Base-by-base conservation (phyloP, 2,888 invertebrate species). In the Hirudinaria manillensis region DNA sequence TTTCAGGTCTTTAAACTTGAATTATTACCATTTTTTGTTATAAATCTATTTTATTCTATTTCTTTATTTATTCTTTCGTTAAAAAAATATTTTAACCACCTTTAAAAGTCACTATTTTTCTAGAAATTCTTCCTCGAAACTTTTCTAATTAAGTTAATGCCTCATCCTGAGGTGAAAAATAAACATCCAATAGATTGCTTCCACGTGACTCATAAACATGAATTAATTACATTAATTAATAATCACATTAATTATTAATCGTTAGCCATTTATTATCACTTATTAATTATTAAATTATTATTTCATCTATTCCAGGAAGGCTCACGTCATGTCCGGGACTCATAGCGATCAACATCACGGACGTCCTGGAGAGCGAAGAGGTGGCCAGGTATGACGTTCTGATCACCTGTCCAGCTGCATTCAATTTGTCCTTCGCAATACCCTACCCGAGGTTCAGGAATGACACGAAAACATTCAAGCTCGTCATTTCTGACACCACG, bases 391-490 rank as follows among this genome's bases (percentile, higher is more conserved):
- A 32, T n/a, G 68, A 68, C 68, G 27, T 68, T 10, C 36, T 68
- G 3, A n/a, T 68, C 10, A 34, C n/a, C 68, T 68, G 68, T 21
- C 68, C 68, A 13, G 16, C 32, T 6, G 7, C 36, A n/a, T 68
- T 68, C 36, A 68, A 68, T 32, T 6, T 68, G 6, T 34, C 68
- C 68, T 68, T 68, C 68, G 34, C 34, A 13, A 68, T 68, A n/a
- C 36, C 68, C 27, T 34, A 29, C 6, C 68, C 68, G 24, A 61
- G 61, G 61, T 27, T 61, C 68, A 68, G 32, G 32, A 68, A 32
- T 68, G 36, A 13, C 68, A 6, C 68, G 36, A 68, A 68, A 34
- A 32, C 36, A 10, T 68, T 34, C 68, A 68, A 68, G 34, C 32
- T 68, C 16, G 16, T 68, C n/a, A 34, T 68, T 10, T 34, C 68